Evolutionary conservation across 2,113 vertebrate genomes (phyloP), one percentile per base, ranked within the genome.

Genomic region (Pseudopipra pipra): DNA sequence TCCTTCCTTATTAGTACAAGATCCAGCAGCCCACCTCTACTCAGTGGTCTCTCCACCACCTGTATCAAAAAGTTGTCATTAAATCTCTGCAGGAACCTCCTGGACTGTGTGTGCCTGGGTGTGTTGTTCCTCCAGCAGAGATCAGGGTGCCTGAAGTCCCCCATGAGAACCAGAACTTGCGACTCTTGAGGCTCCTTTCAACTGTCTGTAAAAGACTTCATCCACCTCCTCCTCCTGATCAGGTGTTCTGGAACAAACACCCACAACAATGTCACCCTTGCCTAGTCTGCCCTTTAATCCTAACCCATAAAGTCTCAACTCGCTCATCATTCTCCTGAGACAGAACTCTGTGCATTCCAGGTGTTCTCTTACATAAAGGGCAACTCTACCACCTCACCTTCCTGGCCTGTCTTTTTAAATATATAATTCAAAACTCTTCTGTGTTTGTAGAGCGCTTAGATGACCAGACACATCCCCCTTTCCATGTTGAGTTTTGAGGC

Each of bases 271-370:
- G 52, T n/a, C 33, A n/a, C 28, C 52, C 44, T 52, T 55, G 14
- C 39, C 20, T n/a, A 46, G 2, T 59, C 33, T 67, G 44, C 18
- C 59, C 61, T 59, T 74, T 46, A 52, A 24, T 67, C 52, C 86
- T 52, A 39, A 24, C 10, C 37, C 52, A 6, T 24, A 4, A 67
- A 33, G 22, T 33, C 59, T 23, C 43, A 23, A 14, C 19, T 59
- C 0, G 0, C 27, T 74, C 19, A 20, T 74, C 28, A 20, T 74
- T 61, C 61, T 67, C 33, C 12, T 20, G 37, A 46, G 61, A 66
- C 14, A 74, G 18, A 51, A 22, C 1, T 1, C 61, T 33, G 1
- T 6, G 18, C 0, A 1, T 74, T 59, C 37, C 37, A 33, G 22
- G 8, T 37, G 5, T 23, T 59, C 44, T 44, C 27, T 39, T 44